A percentile compares a stretch with the other conserved stretches of the same genome.
Evolutionary conservation across 2,888 invertebrate genomes (phyloP).

Genomic region (Helicoverpa assulta): DNA sequence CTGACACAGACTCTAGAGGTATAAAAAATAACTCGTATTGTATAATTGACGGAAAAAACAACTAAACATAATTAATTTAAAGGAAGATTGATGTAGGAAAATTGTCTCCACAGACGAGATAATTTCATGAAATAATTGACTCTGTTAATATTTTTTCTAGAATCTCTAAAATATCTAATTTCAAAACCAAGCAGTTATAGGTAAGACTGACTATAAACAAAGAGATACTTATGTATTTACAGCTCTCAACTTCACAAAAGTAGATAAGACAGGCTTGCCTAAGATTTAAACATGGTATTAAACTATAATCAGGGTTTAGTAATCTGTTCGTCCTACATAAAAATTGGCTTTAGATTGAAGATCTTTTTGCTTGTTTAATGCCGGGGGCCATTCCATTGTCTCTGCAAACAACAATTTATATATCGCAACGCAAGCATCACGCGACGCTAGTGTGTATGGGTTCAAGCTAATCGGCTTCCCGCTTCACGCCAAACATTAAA

Average conservation of each 20-base stretch:
- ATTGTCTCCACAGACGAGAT: neutral
- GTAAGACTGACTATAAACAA: conserved; percentile 5
- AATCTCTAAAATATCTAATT: conserved; percentile 23
- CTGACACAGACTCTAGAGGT: no score
- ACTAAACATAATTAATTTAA: conserved; percentile 14
- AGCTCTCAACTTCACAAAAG: conserved; percentile 31
- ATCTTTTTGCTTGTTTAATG: conserved; percentile 72
- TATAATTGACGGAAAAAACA: neutral
- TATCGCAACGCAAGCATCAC: conserved; percentile 75
- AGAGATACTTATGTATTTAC: conserved; percentile 23
- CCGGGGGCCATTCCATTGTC: conserved; percentile 75
- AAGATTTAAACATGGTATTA: conserved; percentile 66
- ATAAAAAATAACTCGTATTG: neutral
- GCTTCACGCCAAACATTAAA: conserved; percentile 84
- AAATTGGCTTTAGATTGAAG: conserved; percentile 71
- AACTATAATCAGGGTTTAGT: conserved; percentile 62
- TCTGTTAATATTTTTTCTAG: conserved; percentile 16
- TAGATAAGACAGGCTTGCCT: conserved; percentile 57
- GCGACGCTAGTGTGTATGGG: conserved; percentile 71
- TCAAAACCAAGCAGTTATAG: conserved; percentile 17
- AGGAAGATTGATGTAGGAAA: neutral
- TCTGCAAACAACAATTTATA: conserved; percentile 75
- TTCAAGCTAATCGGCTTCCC: conserved; percentile 78
- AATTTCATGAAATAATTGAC: no score
- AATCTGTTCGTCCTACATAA: conserved; percentile 74